Evolutionary conservation across 2,888 invertebrate species (phyloP), one percentile per base, ranked within the genome.

Genomic region (Cheilosia urbana): DNA sequence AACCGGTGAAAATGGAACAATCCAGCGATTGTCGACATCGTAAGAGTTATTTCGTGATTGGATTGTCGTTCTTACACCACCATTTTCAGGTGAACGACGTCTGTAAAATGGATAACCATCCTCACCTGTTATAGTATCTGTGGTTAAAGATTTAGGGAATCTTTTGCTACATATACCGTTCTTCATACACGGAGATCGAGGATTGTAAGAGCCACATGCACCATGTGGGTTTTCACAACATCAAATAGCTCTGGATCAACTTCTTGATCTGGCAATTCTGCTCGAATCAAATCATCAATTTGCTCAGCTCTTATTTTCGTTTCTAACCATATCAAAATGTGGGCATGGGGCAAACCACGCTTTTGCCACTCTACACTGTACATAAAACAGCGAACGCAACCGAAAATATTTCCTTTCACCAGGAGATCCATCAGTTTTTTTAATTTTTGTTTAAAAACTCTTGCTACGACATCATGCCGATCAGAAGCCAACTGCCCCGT

Each of bases 161-260:
- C n/a, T 91, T 90, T 4, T 27, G 27, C 6, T 27, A 27, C 27
- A 27, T 1, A 27, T 6, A 4, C 27, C 27, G 6, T 27, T 6
- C 27, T 27, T 27, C 27, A 27, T 27, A 27, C 27, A 27, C 5
- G 27, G 27, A 5, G 27, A 27, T 27, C 6, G 27, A 27, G 5
- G 27, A 6, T 27, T 27, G 27, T 6, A 6, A 27, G 27, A 4
- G 6, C 27, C 27, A 27, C 27, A 27, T 6, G 91, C 34, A 90
- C 89, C 89, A 90, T 87, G 82, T 88, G 82, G 63, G 34, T 60
- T 49, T 57, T 87, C 58, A 90, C 88, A 79, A 89, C 77, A 21
- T 89, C 88, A 87, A 78, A 88, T 30, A 90, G 87, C 45, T 79
- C 40, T 73, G 76, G 89, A 88, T 91, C 90, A n/a, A 27, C 77